Base-by-base conservation (phyloP, 64 coral and sea anemone genomes). In the Hydrozoanthus tunicans region DNA sequence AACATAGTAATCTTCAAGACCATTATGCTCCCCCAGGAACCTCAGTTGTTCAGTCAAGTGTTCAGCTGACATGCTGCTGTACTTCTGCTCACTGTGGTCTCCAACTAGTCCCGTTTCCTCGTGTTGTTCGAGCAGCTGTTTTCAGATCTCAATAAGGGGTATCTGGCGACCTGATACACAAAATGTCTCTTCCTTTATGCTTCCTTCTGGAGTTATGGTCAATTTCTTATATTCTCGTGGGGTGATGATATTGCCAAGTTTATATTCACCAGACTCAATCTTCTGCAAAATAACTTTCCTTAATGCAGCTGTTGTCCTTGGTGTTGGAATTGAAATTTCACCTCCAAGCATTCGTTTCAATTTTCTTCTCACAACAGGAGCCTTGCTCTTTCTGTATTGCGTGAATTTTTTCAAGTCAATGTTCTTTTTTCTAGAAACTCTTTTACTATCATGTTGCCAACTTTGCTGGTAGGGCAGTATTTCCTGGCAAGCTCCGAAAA, bases 361-460 rank as follows among this genome's bases (percentile, higher is more conserved):
- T 9, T 25, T 72, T 56, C 81, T 52, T 51, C 91, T 85, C 77
- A 84, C 51, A 8, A 82, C 79, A 6, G 81, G 81, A 11, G 32
- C 32, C 62, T 92, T 86, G 64, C 56, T 62, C 56, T 92, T 92
- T 85, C 72, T 85, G 43, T 63, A 53, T 9, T 62, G 68, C 4
- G 7, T 5, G 11, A 77, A 92, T 27, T 56, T 75, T 9, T 9
- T 52, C n/a, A 78, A 6, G 73, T 92, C 15, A 59, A 92, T 61
- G 53, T 61, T 61, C 32, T 81, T 58, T 51, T 63, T 52, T 83
- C 64, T 69, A 83, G 67, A 64, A 83, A 76, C 25, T 83, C 67
- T 62, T 92, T 83, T 7, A 54, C 69, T 43, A 82, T 66, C 90
- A 83, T 84, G 71, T 92, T 92, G 58, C 90, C 90, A n/a, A 91